Base-by-base conservation (phyloP, 2,888 invertebrate species). In the Caenorhabditis sp. region DNA sequence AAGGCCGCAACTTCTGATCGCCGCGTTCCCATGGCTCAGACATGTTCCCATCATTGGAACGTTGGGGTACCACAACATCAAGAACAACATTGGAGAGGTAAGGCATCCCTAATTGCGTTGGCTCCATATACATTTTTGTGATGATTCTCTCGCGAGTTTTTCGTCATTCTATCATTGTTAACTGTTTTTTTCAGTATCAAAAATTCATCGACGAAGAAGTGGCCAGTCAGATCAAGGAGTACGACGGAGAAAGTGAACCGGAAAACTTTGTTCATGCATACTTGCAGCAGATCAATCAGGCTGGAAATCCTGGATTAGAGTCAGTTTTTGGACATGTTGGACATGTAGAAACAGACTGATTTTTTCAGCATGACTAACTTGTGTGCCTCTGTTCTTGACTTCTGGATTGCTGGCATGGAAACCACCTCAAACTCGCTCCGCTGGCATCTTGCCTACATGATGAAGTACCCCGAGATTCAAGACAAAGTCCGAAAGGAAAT, bases 391-490 rank as follows among this genome's bases (percentile, higher is more conserved):
- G 49, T 35, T 10, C 63, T 83, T 22, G 88, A 88, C 61, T 84
- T 88, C 70, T 88, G 85, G 80, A 26, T 87, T 24, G 88, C 87
- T 19, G 88, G 88, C 24, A 87, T 87, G 87, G 88, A 88, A 58
- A 88, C 88, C 10, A 84, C 88, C 26, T 80, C 87, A 16, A 86
- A 82, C 4, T 82, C 87, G 0, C 66, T 88, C 3, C 47, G 85
- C 26, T 88, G 88, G 88, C 75, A 80, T 22, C 31, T 88, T 22
- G 75, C 82, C 0, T 84, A 80, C 41, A 49, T 87, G 79, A 77
- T 84, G 38, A 81, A 85, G 54, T 69, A 87, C 41, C 76, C 75
- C 1, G 76, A 85, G 19, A 76, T 88, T 0, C 87, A 47, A 19
- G 47, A 47, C 19, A 47, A 47, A 47, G 47, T 47, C 19, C 47